A percentile compares a stretch with the other conserved stretches of the same genome.
These are phyloP conservation scores for Xylocampa areola DNA, from an alignment of 2,888 invertebrate genomes.

Conservation along the genomic window DNA sequence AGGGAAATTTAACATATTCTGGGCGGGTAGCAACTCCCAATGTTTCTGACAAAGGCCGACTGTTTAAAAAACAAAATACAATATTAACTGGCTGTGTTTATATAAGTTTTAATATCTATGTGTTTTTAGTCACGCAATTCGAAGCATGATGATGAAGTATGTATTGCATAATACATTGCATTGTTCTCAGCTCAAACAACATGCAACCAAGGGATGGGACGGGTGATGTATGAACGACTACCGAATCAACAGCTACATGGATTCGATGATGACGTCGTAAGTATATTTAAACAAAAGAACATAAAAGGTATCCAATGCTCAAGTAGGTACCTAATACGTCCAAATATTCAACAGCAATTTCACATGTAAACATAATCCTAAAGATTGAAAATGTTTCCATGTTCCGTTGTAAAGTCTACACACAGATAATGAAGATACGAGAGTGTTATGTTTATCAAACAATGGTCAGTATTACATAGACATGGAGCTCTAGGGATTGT, in stretches of 20 bases:
- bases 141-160: conserved; percentile 5
- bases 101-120: conserved; percentile 6
- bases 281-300: conserved; percentile 63
- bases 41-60: conserved; percentile 1
- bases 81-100: conserved; percentile 14
- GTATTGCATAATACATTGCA: conserved; percentile 28
- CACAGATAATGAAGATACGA: too few relatives aligned
- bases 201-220: conserved; percentile 96
- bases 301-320: too few relatives aligned
- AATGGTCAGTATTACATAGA: too few relatives aligned
- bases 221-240: conserved; percentile 96
- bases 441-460: too few relatives aligned
- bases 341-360: too few relatives aligned
- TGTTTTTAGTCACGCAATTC: conserved; percentile 7
- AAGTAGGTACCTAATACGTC: too few relatives aligned
- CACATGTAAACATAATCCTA: too few relatives aligned
- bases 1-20: too few relatives aligned
- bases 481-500: not conserved
- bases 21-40: too few relatives aligned
- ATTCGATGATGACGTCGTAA: conserved; percentile 96
- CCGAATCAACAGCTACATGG: conserved; percentile 97
- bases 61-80: conserved; percentile 18
- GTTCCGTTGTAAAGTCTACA: too few relatives aligned
- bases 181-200: conserved; percentile 94
- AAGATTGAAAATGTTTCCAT: too few relatives aligned